These are phyloP conservation scores for Myiotriccus ornatus DNA, from an alignment of 2,797 vertebrate genomes.

Conservation along the genomic window DNA sequence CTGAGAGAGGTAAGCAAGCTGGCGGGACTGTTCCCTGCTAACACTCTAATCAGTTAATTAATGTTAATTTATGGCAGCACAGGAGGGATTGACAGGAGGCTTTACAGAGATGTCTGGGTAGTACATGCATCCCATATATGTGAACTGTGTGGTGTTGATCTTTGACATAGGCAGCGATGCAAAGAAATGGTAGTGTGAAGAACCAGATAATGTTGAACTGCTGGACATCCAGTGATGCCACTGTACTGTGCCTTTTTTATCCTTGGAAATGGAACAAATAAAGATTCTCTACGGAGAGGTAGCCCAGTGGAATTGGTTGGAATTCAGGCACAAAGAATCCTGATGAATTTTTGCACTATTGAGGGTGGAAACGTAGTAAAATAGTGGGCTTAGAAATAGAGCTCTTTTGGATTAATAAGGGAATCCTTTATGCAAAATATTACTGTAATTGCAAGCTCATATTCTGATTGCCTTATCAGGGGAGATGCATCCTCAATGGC, in stretches of 20 bases:
- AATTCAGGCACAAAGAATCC: background rate
- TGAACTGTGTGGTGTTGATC: background rate
- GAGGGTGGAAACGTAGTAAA: background rate
- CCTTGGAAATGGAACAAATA: background rate
- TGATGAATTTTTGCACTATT: background rate
- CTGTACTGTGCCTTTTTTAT: background rate
- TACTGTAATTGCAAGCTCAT: constrained; percentile 34
- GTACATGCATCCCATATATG: background rate
- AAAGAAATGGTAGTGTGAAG: background rate
- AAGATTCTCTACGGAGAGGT: background rate
- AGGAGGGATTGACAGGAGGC: background rate
- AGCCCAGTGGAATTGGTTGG: background rate
- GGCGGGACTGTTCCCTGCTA: background rate
- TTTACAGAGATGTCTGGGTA: background rate
- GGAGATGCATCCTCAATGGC: constrained; percentile 21
- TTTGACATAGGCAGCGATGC: background rate
- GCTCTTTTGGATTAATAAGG: background rate
- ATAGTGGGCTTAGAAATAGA: background rate
- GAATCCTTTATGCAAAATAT: constrained; percentile 5
- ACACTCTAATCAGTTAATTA: background rate
- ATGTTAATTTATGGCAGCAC: background rate
- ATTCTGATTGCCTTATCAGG: constrained; percentile 26
- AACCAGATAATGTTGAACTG: background rate
- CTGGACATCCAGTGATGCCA: background rate
- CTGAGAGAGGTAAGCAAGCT: background rate